Percentiles rank a stretch among this genome's conserved stretches.
Conservation (phyloP, 2,113 vertebrate species). For the Gobius niger region DNA sequence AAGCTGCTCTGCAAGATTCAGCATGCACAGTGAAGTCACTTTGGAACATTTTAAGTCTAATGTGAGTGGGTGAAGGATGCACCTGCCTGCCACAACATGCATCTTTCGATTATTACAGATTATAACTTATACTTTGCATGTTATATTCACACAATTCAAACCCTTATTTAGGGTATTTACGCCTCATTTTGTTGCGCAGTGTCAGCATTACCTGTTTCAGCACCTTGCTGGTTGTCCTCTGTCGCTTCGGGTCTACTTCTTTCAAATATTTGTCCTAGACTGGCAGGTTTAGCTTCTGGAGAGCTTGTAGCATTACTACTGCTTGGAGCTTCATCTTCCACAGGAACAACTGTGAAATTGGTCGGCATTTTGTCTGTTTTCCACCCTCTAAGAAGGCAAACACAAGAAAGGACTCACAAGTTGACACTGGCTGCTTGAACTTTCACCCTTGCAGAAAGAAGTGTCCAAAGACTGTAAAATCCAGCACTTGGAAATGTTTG, state of each 20-base stretch:
- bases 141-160: not conserved
- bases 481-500: not conserved
- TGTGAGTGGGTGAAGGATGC: not conserved
- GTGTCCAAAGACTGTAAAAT: not conserved
- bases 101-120: not conserved
- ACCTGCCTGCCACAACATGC: slow-evolving; percentile 36
- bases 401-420: not conserved
- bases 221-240: slow-evolving; percentile 22
- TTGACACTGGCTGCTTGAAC: not conserved
- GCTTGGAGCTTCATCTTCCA: slow-evolving; percentile 52
- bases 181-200: not conserved
- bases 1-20: slow-evolving; percentile 38
- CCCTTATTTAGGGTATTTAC: not conserved
- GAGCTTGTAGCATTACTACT: not conserved
- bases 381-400: not conserved
- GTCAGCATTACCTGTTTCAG: slow-evolving; percentile 41
- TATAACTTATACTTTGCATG: slow-evolving; percentile 1
- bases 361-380: slow-evolving; percentile 61
- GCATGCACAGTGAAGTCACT: slow-evolving; percentile 23
- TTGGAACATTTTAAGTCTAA: not conserved
- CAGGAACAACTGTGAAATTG: slow-evolving; percentile 72
- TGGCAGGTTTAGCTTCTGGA: slow-evolving; percentile 33
- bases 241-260: slow-evolving; percentile 10
- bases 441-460: slow-evolving; percentile 4
- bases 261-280: slow-evolving; percentile 50